Evolutionary conservation across 2,797 vertebrate species (phyloP).

Genomic region (Bothrops alternatus): DNA sequence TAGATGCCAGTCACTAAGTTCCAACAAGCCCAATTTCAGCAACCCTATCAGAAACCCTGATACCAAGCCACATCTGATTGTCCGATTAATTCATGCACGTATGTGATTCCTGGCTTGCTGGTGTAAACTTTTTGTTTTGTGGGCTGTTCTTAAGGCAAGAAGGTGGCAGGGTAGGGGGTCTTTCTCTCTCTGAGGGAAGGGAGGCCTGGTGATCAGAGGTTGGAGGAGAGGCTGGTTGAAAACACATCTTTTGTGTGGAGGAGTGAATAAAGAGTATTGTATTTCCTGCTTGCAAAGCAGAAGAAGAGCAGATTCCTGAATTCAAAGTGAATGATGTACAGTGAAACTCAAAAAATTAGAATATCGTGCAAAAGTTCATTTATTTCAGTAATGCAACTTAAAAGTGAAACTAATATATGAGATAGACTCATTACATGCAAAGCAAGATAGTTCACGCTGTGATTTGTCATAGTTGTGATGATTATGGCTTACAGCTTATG

Average conservation of each 20-base stretch:
- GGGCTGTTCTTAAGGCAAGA: not conserved
- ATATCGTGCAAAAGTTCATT: too few relatives aligned
- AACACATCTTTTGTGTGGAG: not conserved
- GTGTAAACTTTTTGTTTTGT: not conserved
- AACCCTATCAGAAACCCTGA: not conserved
- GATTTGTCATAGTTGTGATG: too few relatives aligned
- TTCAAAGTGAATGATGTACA: not conserved
- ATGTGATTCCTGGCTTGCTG: constrained; percentile 2
- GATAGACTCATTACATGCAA: too few relatives aligned
- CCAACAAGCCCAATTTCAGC: not conserved
- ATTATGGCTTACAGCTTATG: too few relatives aligned
- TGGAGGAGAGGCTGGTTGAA: not conserved
- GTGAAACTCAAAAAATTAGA: too few relatives aligned
- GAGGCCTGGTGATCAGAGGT: not conserved
- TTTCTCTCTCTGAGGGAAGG: not conserved
- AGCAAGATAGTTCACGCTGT: too few relatives aligned
- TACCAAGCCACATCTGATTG: not conserved
- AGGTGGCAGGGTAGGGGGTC: too few relatives aligned
- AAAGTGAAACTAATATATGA: too few relatives aligned
- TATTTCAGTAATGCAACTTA: too few relatives aligned
- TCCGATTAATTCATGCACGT: not conserved
- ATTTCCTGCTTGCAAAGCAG: not conserved
- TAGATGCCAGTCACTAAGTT: not conserved
- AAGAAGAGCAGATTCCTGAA: too few relatives aligned
- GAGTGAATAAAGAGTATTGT: not conserved